phyloP scores from a whole-genome alignment of 2,797 vertebrate genomes.

The Mus caroli region DNA sequence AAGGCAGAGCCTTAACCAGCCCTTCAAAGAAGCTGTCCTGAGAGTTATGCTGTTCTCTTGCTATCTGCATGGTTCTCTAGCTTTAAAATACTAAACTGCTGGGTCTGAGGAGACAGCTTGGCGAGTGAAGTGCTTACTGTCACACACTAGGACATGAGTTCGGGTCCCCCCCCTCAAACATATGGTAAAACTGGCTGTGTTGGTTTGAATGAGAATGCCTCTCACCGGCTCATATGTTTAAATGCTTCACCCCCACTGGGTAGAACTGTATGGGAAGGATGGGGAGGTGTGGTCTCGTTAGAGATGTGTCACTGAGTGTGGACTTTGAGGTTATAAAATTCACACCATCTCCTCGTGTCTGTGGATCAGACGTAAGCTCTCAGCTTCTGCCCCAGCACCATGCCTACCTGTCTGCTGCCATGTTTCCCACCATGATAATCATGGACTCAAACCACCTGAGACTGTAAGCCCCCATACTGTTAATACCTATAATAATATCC shows the following conservation, averaged over 20 bases:
- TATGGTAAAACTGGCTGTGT: neutral
- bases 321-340: neutral
- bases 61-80: neutral
- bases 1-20: neutral
- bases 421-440: neutral
- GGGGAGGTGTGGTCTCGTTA: neutral
- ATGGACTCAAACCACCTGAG: neutral
- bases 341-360: neutral
- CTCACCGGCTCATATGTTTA: neutral
- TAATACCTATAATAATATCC: neutral
- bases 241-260: neutral
- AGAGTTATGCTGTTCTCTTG: neutral
- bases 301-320: neutral
- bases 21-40: neutral
- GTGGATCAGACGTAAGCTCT: neutral
- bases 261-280: neutral
- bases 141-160: neutral
- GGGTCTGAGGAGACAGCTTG: neutral
- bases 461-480: neutral
- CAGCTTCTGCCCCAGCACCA: neutral
- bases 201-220: neutral
- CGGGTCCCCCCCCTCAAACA: neutral
- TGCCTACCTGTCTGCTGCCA: neutral
- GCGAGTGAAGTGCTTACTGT: neutral
- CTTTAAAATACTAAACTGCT: slow-evolving; percentile 12